Conservation (phyloP, 2,113 vertebrate genomes). For the Sapayoa aenigma region DNA sequence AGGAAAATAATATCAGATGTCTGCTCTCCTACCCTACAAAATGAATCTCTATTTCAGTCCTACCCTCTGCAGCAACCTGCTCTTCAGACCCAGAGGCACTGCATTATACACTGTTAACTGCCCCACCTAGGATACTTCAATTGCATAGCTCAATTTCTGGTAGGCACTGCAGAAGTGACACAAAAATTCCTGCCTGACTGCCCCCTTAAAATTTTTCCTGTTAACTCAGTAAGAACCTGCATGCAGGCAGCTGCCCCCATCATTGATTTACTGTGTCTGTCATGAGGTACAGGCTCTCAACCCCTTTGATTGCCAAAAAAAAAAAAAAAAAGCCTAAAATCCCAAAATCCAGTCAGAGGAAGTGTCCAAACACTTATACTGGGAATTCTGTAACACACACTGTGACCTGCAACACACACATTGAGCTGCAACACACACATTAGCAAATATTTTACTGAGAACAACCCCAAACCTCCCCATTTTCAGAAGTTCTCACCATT, state of each 20-base stretch:
- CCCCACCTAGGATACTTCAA: not conserved
- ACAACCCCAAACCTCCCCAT: not conserved
- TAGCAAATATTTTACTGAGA: not conserved
- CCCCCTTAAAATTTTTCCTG: not conserved
- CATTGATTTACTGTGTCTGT: too few relatives aligned
- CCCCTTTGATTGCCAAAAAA: not conserved
- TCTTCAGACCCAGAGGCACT: not conserved
- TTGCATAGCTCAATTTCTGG: not conserved
- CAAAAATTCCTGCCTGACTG: not conserved
- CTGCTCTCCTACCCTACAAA: not conserved
- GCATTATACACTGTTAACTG: too few relatives aligned
- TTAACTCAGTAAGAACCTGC: not conserved
- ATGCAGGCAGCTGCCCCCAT: not conserved
- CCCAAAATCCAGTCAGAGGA: not conserved
- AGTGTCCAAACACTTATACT: not conserved
- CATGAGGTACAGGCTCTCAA: not conserved
- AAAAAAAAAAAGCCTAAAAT: too few relatives aligned
- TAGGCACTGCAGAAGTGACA: not conserved
- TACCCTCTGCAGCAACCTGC: not conserved
- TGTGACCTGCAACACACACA: not conserved
- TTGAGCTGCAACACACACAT: not conserved
- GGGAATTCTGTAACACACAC: not conserved
- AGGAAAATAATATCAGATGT: not conserved
- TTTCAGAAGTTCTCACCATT: not conserved
- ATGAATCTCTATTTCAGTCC: not conserved